A percentile compares a stretch with the other conserved stretches of the same genome.
These are phyloP conservation scores for Sebastes nivosus DNA, from an alignment of 2,797 vertebrate species.

Conservation along the genomic window DNA sequence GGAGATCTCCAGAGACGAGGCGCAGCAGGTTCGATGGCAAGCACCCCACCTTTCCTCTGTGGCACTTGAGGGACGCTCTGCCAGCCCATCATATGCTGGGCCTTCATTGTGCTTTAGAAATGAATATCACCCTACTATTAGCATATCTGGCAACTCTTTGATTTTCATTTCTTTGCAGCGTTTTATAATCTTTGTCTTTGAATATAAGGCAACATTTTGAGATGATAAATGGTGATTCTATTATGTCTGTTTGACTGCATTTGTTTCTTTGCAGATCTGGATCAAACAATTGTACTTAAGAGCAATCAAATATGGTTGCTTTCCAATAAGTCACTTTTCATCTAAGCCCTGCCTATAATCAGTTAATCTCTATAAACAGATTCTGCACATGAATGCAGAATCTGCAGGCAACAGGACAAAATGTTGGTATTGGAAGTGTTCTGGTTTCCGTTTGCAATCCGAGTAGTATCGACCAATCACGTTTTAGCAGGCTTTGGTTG, in stretches of 20 bases:
- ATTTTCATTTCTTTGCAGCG: neutral
- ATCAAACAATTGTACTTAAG: neutral
- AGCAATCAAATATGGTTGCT: neutral
- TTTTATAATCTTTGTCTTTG: neutral
- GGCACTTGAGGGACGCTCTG: slow-evolving; percentile 12
- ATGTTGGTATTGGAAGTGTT: too few relatives aligned
- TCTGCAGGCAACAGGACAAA: too few relatives aligned
- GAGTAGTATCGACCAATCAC: too few relatives aligned
- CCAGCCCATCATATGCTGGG: neutral
- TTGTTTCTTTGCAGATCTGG: neutral
- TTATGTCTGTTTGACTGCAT: neutral
- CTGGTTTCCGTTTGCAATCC: too few relatives aligned
- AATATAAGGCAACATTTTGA: neutral
- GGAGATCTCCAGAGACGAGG: slow-evolving; percentile 12
- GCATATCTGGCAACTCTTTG: neutral
- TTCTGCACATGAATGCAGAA: too few relatives aligned
- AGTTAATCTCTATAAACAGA: too few relatives aligned
- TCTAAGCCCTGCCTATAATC: neutral
- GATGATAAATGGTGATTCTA: neutral
- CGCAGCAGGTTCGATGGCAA: slow-evolving; percentile 9
- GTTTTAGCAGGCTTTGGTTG: too few relatives aligned
- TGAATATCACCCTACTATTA: neutral
- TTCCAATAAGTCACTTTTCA: too few relatives aligned
- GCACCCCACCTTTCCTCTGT: slow-evolving; percentile 16
- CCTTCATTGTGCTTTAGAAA: neutral